A percentile compares a stretch with the other conserved stretches of the same genome.
Conservation (phyloP, 2,888 invertebrate species). For the Graphium colonna region DNA sequence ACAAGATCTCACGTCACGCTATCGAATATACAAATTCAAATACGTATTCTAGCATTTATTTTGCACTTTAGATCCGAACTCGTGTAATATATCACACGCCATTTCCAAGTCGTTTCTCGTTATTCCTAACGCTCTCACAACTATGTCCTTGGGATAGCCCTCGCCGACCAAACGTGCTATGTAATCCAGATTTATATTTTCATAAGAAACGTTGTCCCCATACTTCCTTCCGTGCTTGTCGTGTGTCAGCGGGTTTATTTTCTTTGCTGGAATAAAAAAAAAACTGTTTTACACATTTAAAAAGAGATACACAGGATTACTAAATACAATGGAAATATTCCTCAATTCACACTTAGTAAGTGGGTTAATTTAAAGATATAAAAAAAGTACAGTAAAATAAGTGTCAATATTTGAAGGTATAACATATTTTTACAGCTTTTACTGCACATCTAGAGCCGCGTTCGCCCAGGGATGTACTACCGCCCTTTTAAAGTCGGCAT, state of each 20-base stretch:
- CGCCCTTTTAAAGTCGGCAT: no score
- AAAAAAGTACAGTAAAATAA: no score
- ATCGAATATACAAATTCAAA: slow-evolving; percentile 6
- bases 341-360: no score
- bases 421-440: no score
- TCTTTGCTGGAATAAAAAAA: slow-evolving; percentile 56
- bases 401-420: no score
- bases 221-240: slow-evolving; percentile 72
- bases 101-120: slow-evolving; percentile 96
- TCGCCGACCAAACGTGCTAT: slow-evolving; percentile 93
- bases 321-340: no score
- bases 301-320: slow-evolving; percentile 4
- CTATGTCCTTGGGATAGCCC: slow-evolving; percentile 94
- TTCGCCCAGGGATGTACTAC: no score
- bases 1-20: neutral
- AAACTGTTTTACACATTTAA: neutral
- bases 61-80: slow-evolving; percentile 85
- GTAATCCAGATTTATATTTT: slow-evolving; percentile 94
- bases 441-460: no score
- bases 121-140: slow-evolving; percentile 94
- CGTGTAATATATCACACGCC: slow-evolving; percentile 96
- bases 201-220: slow-evolving; percentile 84
- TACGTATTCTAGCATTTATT: slow-evolving; percentile 55
- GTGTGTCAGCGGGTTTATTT: slow-evolving; percentile 74
- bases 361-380: no score